A percentile compares a stretch with the other conserved stretches of the same genome.
Conservation (phyloP, 37 sponge, comb jelly and placozoan genomes). For the Ephydatia muelleri region DNA sequence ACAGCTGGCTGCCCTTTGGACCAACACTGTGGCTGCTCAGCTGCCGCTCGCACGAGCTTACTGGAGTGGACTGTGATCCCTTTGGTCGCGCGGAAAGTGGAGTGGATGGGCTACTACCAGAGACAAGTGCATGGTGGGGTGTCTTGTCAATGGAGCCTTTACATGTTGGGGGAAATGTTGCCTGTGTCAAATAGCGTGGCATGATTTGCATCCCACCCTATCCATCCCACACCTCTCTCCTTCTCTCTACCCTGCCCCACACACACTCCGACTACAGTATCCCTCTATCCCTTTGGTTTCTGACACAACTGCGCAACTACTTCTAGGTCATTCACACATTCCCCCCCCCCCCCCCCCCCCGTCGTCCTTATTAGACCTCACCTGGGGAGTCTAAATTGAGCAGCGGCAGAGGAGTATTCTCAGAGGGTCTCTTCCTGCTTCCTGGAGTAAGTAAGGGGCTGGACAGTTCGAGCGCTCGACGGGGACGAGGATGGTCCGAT, state of each 20-base stretch:
- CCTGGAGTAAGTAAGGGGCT: conserved; percentile 5
- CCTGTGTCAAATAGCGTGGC: no score
- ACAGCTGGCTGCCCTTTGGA: not conserved
- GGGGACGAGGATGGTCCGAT: not conserved
- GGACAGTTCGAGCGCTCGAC: not conserved
- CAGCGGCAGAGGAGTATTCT: conserved; percentile 20
- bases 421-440: conserved; percentile 5
- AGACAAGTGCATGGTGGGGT: not conserved
- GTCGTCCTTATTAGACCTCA: not conserved
- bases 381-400: conserved; percentile 15
- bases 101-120: not conserved
- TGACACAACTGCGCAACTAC: not conserved
- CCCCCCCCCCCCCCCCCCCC: no score
- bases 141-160: not conserved
- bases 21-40: not conserved
- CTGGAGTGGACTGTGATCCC: not conserved
- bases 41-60: not conserved
- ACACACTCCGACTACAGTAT: no score
- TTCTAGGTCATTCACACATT: not conserved
- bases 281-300: not conserved
- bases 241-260: no score
- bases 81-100: not conserved
- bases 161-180: no score
- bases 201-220: no score
- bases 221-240: no score